These are phyloP conservation scores for Megaceryle torquata DNA, from an alignment of 2,113 vertebrate genomes.

Conservation along the genomic window DNA sequence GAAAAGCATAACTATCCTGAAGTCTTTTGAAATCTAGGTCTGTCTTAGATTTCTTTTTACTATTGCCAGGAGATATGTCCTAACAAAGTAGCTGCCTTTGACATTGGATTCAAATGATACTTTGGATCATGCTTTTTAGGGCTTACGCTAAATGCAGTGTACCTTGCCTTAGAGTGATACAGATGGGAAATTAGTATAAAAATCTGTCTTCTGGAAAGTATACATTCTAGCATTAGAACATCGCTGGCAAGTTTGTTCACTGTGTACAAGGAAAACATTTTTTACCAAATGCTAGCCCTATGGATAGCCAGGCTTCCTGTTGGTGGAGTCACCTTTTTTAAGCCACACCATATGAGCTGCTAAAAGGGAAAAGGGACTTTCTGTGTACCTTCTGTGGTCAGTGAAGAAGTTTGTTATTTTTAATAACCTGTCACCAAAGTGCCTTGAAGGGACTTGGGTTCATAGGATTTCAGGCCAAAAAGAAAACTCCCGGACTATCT, in stretches of 20 bases:
- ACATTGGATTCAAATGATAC: neutral
- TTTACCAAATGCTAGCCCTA: neutral
- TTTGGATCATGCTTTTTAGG: neutral
- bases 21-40: neutral
- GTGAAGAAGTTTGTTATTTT: neutral
- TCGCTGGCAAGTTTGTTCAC: neutral
- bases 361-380: neutral
- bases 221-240: neutral
- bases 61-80: neutral
- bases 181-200: neutral
- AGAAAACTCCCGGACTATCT: neutral
- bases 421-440: neutral
- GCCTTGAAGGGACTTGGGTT: neutral
- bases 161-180: neutral
- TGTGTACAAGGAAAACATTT: neutral
- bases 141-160: neutral
- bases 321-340: neutral
- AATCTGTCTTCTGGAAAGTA: neutral
- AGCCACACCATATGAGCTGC: neutral
- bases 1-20: neutral
- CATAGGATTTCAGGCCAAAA: neutral
- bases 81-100: slow-evolving; percentile 7
- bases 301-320: neutral
- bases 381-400: neutral
- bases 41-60: neutral